These are phyloP conservation scores for Stomorhina lunata DNA, from an alignment of 2,888 invertebrate species.

Conservation along the genomic window DNA sequence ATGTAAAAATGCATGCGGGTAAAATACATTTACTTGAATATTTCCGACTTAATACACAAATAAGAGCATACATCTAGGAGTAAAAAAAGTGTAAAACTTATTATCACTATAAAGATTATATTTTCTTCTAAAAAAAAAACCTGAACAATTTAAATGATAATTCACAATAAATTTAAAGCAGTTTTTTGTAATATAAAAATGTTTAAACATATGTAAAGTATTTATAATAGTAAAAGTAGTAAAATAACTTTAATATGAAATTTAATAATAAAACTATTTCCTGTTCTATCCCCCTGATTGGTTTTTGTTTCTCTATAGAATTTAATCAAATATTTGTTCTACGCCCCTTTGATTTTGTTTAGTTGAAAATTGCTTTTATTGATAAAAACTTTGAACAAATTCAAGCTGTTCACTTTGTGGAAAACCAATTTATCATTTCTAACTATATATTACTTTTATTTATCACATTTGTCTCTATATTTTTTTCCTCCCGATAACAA, in stretches of 20 bases:
- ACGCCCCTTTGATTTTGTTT: background rate
- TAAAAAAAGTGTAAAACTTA: background rate
- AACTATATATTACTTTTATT: background rate
- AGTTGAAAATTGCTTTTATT: background rate
- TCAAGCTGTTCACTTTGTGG: background rate
- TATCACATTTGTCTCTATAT: background rate
- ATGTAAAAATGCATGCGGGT: background rate
- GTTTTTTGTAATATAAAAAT: too few species aligned
- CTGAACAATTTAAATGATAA: background rate
- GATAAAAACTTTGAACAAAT: background rate
- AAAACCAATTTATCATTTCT: background rate
- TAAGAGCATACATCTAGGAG: too few species aligned
- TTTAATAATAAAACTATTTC: too few species aligned
- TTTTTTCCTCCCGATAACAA: background rate
- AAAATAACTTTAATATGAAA: too few species aligned
- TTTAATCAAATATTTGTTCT: background rate
- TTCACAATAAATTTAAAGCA: too few species aligned
- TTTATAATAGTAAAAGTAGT: too few species aligned
- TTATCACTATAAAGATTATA: background rate
- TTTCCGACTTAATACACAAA: too few species aligned
- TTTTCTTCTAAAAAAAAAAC: background rate
- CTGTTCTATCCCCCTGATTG: background rate
- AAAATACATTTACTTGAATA: background rate
- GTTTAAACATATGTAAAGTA: too few species aligned
- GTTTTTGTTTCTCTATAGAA: background rate